Conservation (phyloP, 2,888 invertebrate species). For the Eupithecia subfuscata region DNA sequence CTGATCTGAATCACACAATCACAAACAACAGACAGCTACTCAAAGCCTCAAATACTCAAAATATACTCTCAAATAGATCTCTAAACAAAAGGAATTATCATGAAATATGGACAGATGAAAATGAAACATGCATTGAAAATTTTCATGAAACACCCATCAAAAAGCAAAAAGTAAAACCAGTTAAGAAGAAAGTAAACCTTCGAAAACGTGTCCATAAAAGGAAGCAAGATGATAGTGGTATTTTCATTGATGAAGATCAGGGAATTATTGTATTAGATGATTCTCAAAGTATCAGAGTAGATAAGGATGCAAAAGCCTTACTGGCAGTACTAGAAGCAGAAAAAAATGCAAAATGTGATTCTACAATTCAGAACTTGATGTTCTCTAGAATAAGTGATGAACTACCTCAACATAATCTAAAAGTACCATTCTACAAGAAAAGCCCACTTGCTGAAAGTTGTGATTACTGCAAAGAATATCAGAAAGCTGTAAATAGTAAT, state of each 20-base stretch:
- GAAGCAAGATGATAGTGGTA: conserved; percentile 66
- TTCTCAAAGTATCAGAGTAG: conserved; percentile 55
- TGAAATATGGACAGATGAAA: conserved; percentile 44
- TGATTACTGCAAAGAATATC: conserved; percentile 46
- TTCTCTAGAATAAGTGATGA: conserved; percentile 10
- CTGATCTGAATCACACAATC: conserved; percentile 60
- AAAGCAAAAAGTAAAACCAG: conserved; percentile 28
- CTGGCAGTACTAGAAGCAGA: conserved; percentile 64
- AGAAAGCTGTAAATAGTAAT: conserved; percentile 18
- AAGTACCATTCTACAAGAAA: conserved; percentile 68
- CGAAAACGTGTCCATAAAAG: conserved; percentile 14
- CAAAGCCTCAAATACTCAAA: conserved; percentile 35
- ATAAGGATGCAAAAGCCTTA: conserved; percentile 71
- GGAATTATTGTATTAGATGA: conserved; percentile 61
- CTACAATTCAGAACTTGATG: conserved; percentile 26
- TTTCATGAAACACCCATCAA: conserved; percentile 26
- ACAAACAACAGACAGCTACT: conserved; percentile 25
- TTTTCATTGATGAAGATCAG: conserved; percentile 63
- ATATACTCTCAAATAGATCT: conserved; percentile 21
- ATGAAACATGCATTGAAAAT: conserved; percentile 21
- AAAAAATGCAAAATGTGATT: conserved; percentile 46
- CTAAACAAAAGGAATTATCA: conserved; percentile 47
- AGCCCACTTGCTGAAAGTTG: conserved; percentile 58
- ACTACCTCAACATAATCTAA: conserved; percentile 16
- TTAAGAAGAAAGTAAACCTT: conserved; percentile 25